Base-by-base conservation (phyloP, 2,888 invertebrate genomes). In the Eupithecia tripunctaria region DNA sequence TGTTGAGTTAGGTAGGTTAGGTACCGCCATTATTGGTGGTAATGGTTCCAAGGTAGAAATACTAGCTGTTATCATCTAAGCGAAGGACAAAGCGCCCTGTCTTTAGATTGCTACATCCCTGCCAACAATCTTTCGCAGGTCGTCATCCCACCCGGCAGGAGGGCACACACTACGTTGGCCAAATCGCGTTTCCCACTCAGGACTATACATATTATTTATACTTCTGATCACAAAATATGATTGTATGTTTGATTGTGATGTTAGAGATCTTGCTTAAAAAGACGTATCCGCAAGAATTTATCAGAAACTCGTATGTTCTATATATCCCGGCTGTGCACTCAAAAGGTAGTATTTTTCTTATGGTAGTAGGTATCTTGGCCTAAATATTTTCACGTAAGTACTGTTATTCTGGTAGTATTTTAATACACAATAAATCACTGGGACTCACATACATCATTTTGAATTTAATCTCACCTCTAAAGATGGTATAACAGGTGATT, bases 401-500 rank as follows among this genome's bases (percentile, higher is more conserved):
- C 63, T 14, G 63, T 64, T 38, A 38, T 64, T 64, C 25, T 25
- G 1, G 56, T 25, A 36, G 8, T 38, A 21, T 64, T 36, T 36
- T 32, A 66, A 68, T 71, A 69, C 71, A 72, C 66, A 66, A 72
- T 70, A 68, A 51, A 71, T 67, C 59, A 69, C 15, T 38, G 82
- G 81, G 69, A 71, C 67, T 36, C 10, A 43, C 67, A 68, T 89
- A 87, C 78, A 83, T 82, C 83, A 84, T 81, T 87, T 86, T 85
- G 87, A 88, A 86, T 86, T 88, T 89, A 89, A 91, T 91, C 90
- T 86, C 77, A 77, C 81, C 79, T 78, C 72, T 86, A 86, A 87
- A 85, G 84, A 86, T 84, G 84, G 84, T 81, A 84, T 84, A 85
- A 83, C 89, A 87, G 85, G 92, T 91, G 91, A 93, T 92, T 92